These are phyloP conservation scores for Lasiurus borealis DNA, from an alignment of 2,113 vertebrate genomes.

Conservation along the genomic window DNA sequence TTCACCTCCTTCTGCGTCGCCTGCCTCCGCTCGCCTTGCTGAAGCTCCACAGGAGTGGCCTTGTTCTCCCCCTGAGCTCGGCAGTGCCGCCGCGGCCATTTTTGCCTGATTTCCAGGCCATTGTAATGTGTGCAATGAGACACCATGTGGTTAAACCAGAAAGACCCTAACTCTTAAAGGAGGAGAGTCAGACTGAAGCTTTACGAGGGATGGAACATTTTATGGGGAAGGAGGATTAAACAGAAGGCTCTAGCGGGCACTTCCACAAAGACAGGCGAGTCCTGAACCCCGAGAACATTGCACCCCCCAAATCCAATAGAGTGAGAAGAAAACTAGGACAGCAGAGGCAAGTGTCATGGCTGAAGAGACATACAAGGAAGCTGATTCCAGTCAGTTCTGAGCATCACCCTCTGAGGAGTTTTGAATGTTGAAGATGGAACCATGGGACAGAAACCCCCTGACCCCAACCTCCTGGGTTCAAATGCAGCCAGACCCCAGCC, in stretches of 20 bases:
- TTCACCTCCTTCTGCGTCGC: neutral
- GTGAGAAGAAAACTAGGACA: neutral
- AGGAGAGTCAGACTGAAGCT: neutral
- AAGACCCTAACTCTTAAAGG: neutral
- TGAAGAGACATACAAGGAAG: neutral
- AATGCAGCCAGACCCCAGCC: neutral
- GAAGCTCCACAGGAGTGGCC: neutral
- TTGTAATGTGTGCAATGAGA: neutral
- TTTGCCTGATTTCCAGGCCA: neutral
- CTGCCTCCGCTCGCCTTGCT: neutral
- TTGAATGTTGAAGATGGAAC: neutral
- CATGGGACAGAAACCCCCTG: no score
- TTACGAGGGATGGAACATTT: neutral
- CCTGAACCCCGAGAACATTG: neutral
- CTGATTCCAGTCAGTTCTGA: neutral
- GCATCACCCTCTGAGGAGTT: neutral
- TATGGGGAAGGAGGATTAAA: conserved; percentile 32
- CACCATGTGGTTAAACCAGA: neutral
- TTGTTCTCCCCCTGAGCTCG: neutral
- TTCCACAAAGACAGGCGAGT: neutral
- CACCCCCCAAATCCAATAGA: neutral
- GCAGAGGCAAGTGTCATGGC: neutral
- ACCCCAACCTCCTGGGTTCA: neutral
- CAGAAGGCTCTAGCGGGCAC: neutral
- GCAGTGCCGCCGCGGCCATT: neutral